phyloP scores from a whole-genome alignment of 2,113 vertebrate species.

The Marmota monax region DNA sequence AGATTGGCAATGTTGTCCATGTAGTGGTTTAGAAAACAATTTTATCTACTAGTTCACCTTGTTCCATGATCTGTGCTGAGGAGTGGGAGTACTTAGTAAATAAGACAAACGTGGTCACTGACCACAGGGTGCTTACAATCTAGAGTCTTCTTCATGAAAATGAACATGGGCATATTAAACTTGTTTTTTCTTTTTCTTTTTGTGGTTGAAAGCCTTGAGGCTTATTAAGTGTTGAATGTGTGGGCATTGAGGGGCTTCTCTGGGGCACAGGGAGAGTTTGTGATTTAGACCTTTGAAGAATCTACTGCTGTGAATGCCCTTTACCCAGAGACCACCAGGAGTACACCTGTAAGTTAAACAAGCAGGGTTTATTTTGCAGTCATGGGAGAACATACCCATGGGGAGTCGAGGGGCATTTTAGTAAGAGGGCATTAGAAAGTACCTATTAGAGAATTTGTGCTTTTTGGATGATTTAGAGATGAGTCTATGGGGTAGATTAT shows the following conservation, averaged over 20 bases:
- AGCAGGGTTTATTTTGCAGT: neutral
- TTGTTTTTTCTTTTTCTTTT: neutral
- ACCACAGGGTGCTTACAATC: neutral
- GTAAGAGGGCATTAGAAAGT: too few species aligned
- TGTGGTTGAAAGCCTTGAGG: neutral
- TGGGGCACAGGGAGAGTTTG: too few species aligned
- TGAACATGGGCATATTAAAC: neutral
- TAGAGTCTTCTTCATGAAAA: neutral
- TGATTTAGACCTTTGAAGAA: neutral
- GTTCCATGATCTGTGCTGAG: slow-evolving; percentile 8
- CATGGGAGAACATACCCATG: neutral
- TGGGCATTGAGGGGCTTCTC: neutral
- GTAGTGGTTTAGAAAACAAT: neutral
- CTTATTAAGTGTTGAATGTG: neutral
- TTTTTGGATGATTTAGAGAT: too few species aligned
- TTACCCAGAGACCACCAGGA: neutral
- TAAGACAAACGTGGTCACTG: neutral
- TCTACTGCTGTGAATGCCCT: neutral
- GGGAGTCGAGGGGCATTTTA: neutral
- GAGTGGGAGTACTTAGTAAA: neutral
- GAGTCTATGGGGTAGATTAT: too few species aligned
- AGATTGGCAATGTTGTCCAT: neutral
- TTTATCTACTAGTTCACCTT: neutral
- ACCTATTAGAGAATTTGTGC: too few species aligned
- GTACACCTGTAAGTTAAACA: neutral